A percentile compares a stretch with the other conserved stretches of the same genome.
Evolutionary conservation across 2,797 vertebrate species (phyloP).

Genomic region (Myotis myotis): DNA sequence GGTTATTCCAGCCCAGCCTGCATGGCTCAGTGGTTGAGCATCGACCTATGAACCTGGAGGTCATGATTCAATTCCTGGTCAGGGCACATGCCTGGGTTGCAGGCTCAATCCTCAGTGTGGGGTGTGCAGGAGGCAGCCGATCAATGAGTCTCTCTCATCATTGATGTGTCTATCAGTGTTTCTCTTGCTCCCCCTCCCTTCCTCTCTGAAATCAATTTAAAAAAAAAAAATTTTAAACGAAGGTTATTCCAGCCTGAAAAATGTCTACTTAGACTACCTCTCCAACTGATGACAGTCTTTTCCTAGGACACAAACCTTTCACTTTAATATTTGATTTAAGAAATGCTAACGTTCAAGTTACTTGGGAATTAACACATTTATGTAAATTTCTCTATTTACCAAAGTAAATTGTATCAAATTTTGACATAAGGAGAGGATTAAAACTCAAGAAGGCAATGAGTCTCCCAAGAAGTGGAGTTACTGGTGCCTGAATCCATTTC

Average conservation of each 20-base stretch:
- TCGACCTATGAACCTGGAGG: too few species aligned
- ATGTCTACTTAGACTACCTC: neutral
- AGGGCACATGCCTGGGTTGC: too few species aligned
- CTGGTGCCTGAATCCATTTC: neutral
- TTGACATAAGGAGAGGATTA: neutral
- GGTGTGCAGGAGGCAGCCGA: too few species aligned
- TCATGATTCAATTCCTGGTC: too few species aligned
- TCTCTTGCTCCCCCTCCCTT: too few species aligned
- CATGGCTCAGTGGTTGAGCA: too few species aligned
- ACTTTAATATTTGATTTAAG: neutral
- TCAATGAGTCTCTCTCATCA: too few species aligned
- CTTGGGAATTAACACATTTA: neutral
- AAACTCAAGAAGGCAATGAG: neutral
- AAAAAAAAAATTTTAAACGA: neutral
- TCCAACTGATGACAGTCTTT: neutral
- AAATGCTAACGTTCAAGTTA: neutral
- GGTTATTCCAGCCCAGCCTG: neutral
- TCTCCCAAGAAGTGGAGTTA: neutral
- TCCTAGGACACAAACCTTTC: neutral
- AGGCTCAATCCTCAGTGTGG: too few species aligned
- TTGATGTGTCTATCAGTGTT: too few species aligned
- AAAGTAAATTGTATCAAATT: slow-evolving; percentile 7
- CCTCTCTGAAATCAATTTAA: too few species aligned
- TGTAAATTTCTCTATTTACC: neutral
- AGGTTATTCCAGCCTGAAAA: neutral